Percentiles rank a stretch among this genome's conserved stretches.
Evolutionary conservation across 2,797 vertebrate species (phyloP).

Genomic region (Periophthalmus magnuspinnatus): DNA sequence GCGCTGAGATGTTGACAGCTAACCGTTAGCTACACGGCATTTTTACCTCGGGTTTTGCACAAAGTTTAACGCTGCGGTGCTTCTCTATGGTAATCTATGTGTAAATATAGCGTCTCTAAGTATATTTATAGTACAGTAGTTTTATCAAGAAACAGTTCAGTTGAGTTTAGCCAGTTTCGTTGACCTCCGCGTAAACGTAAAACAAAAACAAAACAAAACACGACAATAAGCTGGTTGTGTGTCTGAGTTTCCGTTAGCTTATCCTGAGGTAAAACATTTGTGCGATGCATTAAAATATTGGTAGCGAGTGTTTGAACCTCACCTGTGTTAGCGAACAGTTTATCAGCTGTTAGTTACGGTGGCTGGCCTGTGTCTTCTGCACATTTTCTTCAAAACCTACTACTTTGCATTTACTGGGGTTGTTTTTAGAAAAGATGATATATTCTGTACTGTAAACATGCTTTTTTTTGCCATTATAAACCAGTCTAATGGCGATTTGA

Average conservation of each 20-base stretch:
- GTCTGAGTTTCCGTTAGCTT: conserved; percentile 54
- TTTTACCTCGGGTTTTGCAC: conserved; percentile 47
- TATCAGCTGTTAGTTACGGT: not conserved
- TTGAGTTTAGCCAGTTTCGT: conserved; percentile 37
- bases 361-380: conserved; percentile 45
- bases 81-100: conserved; percentile 34
- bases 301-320: conserved; percentile 29
- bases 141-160: conserved; percentile 48
- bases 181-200: conserved; percentile 46
- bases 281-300: conserved; percentile 59
- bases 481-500: too few species aligned
- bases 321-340: conserved; percentile 3
- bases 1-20: conserved; percentile 47
- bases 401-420: conserved; percentile 17
- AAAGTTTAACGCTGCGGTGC: conserved; percentile 32
- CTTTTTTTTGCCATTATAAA: too few species aligned
- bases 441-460: not conserved
- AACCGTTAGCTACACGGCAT: conserved; percentile 47
- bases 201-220: not conserved
- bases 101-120: conserved; percentile 58
- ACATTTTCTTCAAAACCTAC: conserved; percentile 38
- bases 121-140: conserved; percentile 57
- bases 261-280: conserved; percentile 74
- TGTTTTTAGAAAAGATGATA: conserved; percentile 16
- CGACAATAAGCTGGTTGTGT: conserved; percentile 53